Conservation (phyloP, 23 tunicate species). For the Halocynthia roretzi region DNA sequence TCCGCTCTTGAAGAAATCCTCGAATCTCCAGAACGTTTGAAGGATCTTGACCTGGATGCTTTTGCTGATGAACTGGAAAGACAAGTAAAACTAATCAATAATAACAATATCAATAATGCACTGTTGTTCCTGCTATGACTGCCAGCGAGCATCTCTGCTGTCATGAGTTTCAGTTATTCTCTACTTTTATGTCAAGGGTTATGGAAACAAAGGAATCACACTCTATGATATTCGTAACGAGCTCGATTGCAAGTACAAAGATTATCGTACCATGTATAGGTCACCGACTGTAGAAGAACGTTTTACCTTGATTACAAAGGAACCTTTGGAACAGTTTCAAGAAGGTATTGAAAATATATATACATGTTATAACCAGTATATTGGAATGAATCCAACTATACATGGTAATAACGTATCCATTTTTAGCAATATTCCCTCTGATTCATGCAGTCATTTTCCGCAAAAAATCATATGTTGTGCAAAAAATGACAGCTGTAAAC, state of each 20-base stretch:
- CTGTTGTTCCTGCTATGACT: not conserved
- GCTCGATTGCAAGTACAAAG: constrained; percentile 75
- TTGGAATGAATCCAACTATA: no score
- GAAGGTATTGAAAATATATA: constrained; percentile 25
- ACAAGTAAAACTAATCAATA: constrained; percentile 40
- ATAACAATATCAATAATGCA: not conserved
- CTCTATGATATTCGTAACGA: constrained; percentile 93
- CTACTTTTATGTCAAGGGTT: constrained; percentile 39
- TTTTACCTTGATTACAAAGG: constrained; percentile 83
- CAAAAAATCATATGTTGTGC: no score
- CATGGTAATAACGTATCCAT: no score
- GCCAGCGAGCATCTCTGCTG: not conserved
- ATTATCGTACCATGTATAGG: constrained; percentile 59
- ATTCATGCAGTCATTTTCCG: no score
- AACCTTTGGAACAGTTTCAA: constrained; percentile 35
- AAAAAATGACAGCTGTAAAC: no score
- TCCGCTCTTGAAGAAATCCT: constrained; percentile 83
- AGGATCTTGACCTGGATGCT: constrained; percentile 94
- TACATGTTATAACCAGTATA: no score
- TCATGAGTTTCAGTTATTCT: not conserved
- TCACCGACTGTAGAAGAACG: constrained; percentile 72
- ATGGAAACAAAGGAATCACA: constrained; percentile 90
- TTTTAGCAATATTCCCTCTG: no score
- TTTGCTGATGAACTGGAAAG: constrained; percentile 93
- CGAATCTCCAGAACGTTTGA: constrained; percentile 83